Evolutionary conservation across 1,140 invertebrate genomes (phyloP).

Genomic region (Drosophila navojoa): DNA sequence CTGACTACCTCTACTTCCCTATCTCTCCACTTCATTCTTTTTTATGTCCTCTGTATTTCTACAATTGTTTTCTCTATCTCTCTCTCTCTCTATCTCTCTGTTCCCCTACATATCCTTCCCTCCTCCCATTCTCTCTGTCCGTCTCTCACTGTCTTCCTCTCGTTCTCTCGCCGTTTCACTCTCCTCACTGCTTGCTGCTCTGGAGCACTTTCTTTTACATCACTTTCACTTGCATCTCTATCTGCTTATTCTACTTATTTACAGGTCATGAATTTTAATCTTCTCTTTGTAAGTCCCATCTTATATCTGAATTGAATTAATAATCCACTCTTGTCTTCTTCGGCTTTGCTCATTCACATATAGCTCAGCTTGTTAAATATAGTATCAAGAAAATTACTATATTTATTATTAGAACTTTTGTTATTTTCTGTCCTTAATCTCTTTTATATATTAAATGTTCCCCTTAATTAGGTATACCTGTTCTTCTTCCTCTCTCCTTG

Average conservation of each 20-base stretch:
- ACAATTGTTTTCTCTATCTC: not conserved
- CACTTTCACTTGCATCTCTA: constrained; percentile 1
- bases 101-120: not conserved
- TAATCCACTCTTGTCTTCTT: too few species aligned
- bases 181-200: not conserved
- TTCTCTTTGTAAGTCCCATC: not conserved
- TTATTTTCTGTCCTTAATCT: too few species aligned
- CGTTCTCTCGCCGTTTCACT: not conserved
- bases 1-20: too few species aligned
- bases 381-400: too few species aligned
- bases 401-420: too few species aligned
- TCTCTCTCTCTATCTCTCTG: not conserved
- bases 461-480: too few species aligned
- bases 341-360: too few species aligned
- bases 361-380: too few species aligned
- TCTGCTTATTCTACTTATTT: not conserved
- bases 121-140: not conserved
- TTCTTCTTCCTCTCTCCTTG: too few species aligned
- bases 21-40: too few species aligned
- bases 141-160: not conserved
- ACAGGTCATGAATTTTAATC: not conserved
- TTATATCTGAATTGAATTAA: too few species aligned
- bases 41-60: too few species aligned
- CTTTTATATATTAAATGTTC: not conserved
- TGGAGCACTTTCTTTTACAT: not conserved